Percentiles rank a stretch among this genome's conserved stretches.
These are phyloP conservation scores for Acipenser oxyrinchus DNA, from an alignment of 2,797 vertebrate species.

Conservation along the genomic window DNA sequence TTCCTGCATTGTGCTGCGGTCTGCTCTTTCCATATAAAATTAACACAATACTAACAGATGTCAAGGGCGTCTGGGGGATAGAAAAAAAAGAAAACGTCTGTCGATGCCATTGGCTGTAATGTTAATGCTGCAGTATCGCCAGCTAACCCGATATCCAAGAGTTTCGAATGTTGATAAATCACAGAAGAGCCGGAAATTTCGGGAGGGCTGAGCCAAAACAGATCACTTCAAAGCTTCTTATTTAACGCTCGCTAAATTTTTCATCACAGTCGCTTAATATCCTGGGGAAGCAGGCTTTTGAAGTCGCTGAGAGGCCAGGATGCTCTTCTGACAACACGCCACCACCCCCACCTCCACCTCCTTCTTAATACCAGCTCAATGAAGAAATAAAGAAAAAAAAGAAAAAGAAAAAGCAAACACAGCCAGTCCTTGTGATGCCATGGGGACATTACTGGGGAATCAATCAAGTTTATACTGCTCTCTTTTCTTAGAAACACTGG, in stretches of 20 bases:
- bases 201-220: conserved; percentile 72
- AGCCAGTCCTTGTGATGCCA: no score
- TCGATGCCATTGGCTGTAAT: conserved; percentile 31
- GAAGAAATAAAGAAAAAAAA: conserved; percentile 20
- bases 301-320: conserved; percentile 67
- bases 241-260: conserved; percentile 79
- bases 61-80: conserved; percentile 29
- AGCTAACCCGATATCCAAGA: conserved; percentile 37
- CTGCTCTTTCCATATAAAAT: conserved; percentile 1
- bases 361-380: conserved; percentile 19
- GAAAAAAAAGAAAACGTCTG: conserved; percentile 22
- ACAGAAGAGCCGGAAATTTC: conserved; percentile 65
- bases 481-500: no score
- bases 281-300: conserved; percentile 68
- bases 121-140: conserved; percentile 35
- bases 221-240: conserved; percentile 79
- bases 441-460: no score
- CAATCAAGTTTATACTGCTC: no score
- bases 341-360: not conserved
- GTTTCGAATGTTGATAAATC: conserved; percentile 46
- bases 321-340: conserved; percentile 55
- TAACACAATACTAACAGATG: conserved; percentile 54
- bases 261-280: conserved; percentile 80
- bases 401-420: not conserved
- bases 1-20: no score